These are phyloP conservation scores for Actinostola sp. DNA, from an alignment of 92 coral and sea anemone species.

Conservation along the genomic window DNA sequence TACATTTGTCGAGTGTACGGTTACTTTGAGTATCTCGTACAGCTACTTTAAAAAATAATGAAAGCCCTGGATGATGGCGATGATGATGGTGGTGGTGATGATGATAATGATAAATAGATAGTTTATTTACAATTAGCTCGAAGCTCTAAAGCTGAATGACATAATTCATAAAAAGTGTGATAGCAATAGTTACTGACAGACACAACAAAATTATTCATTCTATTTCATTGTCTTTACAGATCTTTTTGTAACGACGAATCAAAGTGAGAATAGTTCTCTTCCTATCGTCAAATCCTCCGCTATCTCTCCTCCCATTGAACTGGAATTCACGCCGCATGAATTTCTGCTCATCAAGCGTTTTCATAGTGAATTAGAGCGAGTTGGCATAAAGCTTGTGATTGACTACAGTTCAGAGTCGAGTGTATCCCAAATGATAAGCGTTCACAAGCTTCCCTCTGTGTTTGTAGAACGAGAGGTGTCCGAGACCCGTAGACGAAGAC, in stretches of 20 bases:
- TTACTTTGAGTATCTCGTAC: too few species aligned
- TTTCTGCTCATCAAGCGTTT: conserved; percentile 68
- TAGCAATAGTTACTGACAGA: too few species aligned
- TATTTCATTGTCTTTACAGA: conserved; percentile 56
- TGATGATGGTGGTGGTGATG: background rate
- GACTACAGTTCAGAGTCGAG: conserved; percentile 27
- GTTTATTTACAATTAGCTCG: too few species aligned
- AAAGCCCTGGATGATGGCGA: background rate
- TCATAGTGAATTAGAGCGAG: conserved; percentile 70
- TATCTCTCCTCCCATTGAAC: conserved; percentile 72
- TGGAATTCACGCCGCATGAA: conserved; percentile 67
- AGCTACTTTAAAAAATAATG: too few species aligned
- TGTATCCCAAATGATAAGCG: conserved; percentile 25
- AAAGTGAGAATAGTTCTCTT: conserved; percentile 11
- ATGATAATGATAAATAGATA: too few species aligned
- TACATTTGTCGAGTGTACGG: too few species aligned
- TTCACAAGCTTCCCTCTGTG: conserved; percentile 75
- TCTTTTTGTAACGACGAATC: conserved; percentile 40
- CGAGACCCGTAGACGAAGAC: conserved; percentile 76
- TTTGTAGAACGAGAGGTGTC: conserved; percentile 88
- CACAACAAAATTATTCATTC: too few species aligned
- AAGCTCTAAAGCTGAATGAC: too few species aligned
- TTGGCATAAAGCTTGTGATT: conserved; percentile 73
- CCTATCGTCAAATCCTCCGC: conserved; percentile 68
- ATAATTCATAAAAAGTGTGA: too few species aligned